A percentile compares a stretch with the other conserved stretches of the same genome.
phyloP scores from a whole-genome alignment of 2,888 invertebrate species.

The Athalia cordata region DNA sequence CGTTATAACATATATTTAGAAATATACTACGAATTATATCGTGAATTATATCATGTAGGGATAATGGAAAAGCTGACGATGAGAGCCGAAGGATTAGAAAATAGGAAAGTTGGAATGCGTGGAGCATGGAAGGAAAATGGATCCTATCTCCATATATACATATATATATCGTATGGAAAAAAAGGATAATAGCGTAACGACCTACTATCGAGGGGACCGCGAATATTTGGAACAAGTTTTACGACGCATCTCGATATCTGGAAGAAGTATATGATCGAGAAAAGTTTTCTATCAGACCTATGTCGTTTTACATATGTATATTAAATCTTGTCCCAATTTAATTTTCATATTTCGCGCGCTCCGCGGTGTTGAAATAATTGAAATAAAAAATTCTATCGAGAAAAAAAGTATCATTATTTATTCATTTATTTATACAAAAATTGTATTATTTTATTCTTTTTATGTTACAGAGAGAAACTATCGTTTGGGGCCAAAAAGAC shows the following conservation, averaged over 20 bases:
- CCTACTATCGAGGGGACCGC: not conserved
- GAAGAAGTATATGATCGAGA: conserved; percentile 2
- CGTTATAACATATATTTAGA: no score
- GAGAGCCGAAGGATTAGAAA: no score
- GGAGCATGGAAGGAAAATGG: not conserved
- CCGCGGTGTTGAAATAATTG: not conserved
- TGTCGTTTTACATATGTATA: not conserved
- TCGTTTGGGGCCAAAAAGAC: not conserved
- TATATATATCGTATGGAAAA: not conserved
- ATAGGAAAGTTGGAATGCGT: no score
- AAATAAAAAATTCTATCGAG: not conserved
- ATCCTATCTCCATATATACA: not conserved
- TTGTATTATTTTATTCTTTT: not conserved
- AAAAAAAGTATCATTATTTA: not conserved
- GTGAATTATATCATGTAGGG: no score
- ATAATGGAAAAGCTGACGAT: no score
- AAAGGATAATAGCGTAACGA: not conserved
- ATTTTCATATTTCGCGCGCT: conserved; percentile 14
- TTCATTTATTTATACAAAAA: not conserved
- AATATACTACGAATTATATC: no score
- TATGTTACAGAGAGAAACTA: conserved; percentile 15
- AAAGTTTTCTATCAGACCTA: conserved; percentile 8
- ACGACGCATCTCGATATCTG: not conserved
- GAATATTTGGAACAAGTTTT: conserved; percentile 37
- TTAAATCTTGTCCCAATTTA: conserved; percentile 37